Evolutionary conservation across 1,140 invertebrate species (phyloP).

Genomic region (Aphaenogaster ashmeadi): DNA sequence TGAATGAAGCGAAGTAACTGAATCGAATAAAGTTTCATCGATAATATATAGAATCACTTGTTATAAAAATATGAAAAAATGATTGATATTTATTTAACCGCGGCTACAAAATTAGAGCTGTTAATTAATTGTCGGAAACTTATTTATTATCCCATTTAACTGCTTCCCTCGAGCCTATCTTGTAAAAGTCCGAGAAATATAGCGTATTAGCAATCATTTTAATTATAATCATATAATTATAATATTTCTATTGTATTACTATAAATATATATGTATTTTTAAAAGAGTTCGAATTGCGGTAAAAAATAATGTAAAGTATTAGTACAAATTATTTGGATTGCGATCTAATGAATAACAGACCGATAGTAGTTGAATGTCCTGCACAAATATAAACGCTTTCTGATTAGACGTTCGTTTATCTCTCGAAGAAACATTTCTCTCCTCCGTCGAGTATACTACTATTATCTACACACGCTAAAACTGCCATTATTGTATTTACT

Average conservation of each 20-base stretch:
- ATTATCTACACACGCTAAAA: constrained; percentile 21
- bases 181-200: background rate
- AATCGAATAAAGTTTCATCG: constrained; percentile 6
- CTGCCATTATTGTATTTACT: constrained; percentile 48
- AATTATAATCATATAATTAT: constrained; percentile 36
- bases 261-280: constrained; percentile 9
- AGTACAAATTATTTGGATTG: background rate
- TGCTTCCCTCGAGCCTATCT: background rate
- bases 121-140: background rate
- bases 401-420: background rate
- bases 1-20: constrained; percentile 4
- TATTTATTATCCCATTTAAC: constrained; percentile 19
- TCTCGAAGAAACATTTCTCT: background rate
- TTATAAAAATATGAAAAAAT: background rate
- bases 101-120: constrained; percentile 9
- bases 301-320: background rate
- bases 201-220: constrained; percentile 1
- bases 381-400: constrained; percentile 14
- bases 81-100: background rate
- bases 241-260: constrained; percentile 28
- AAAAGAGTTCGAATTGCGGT: background rate
- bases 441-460: constrained; percentile 8
- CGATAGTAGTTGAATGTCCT: background rate
- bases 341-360: background rate
- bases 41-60: background rate